Evolutionary conservation across 1,140 invertebrate species (phyloP).

Genomic region (Drosophila serrata): DNA sequence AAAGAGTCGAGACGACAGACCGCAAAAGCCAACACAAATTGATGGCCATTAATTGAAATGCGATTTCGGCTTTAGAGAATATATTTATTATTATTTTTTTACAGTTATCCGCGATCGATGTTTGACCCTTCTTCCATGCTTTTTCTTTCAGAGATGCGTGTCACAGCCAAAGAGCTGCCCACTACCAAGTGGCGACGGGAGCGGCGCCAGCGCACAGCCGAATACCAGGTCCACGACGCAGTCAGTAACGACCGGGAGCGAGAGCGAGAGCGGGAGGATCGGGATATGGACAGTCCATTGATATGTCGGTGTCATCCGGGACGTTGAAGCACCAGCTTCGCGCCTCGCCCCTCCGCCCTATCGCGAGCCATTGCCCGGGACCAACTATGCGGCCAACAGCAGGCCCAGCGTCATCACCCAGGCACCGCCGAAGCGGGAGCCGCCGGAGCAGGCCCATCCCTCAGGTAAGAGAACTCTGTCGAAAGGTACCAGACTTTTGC

Average conservation of each 20-base stretch:
- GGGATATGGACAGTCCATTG: constrained; percentile 82
- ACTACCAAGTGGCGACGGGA: constrained; percentile 89
- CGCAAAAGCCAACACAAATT: constrained; percentile 54
- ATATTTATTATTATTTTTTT: constrained; percentile 14
- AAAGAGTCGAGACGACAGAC: constrained; percentile 48
- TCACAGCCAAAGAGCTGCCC: constrained; percentile 87
- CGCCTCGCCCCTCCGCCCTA: constrained; percentile 84
- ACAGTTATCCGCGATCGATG: constrained; percentile 27
- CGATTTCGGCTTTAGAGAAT: constrained; percentile 25
- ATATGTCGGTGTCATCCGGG: constrained; percentile 85
- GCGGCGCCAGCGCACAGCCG: constrained; percentile 86
- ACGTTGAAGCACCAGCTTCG: constrained; percentile 62
- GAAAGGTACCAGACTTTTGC: background rate
- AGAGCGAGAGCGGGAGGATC: constrained; percentile 48
- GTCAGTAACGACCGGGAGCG: constrained; percentile 43
- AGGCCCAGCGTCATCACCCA: constrained; percentile 85
- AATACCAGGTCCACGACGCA: constrained; percentile 77
- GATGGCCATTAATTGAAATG: constrained; percentile 64
- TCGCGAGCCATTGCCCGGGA: constrained; percentile 78
- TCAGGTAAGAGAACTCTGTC: constrained; percentile 52
- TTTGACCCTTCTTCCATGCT: constrained; percentile 16
- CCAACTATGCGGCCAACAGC: constrained; percentile 67
- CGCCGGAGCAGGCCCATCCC: constrained; percentile 50
- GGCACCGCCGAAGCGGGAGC: constrained; percentile 82
- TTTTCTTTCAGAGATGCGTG: constrained; percentile 74